Evolutionary conservation across 2,797 vertebrate genomes (phyloP), one percentile per base, ranked within the genome.

Genomic region (Neosilurus mollespiculum): DNA sequence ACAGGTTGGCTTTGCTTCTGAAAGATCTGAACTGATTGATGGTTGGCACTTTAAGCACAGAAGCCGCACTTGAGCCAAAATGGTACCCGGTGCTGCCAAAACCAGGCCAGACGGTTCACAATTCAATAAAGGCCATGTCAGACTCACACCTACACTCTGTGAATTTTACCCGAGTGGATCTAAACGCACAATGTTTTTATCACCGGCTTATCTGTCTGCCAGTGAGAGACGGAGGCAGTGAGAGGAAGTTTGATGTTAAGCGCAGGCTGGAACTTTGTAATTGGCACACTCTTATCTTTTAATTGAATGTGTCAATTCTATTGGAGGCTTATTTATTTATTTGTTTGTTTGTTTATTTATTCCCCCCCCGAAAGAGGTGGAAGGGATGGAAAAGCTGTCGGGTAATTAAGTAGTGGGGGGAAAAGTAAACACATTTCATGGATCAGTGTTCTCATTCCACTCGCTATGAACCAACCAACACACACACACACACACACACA

Each of bases 351-450:
- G n/a, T n/a, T n/a, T n/a, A n/a, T n/a, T n/a, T n/a, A n/a, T n/a
- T n/a, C n/a, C n/a, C n/a, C 5, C 43, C 11, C 43, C 2, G 92
- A 93, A 94, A 89, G 90, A 91, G 92, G 90, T 90, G 90, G 90
- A 92, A 86, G 86, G 86, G 85, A 89, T 87, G 89, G 82, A 89
- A 92, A 88, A 92, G 24, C 59, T 66, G 72, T 90, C 90, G 91
- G 84, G 91, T 94, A 94, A 95, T 94, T 93, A 95, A 93, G 91
- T 90, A 90, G 90, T 70, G 87, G 87, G 76, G 91, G 91, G 92
- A 89, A 92, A 92, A 93, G 92, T 84, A 94, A 95, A 93, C 91
- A 91, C 89, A 95, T 95, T 94, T 94, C 93, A 94, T 88, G 92
- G 92, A 94, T 94, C 92, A 92, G 93, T 91, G 93, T 94, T 89